Evolutionary conservation across 2,888 invertebrate species (phyloP).

Genomic region (Drosophila koepferae): DNA sequence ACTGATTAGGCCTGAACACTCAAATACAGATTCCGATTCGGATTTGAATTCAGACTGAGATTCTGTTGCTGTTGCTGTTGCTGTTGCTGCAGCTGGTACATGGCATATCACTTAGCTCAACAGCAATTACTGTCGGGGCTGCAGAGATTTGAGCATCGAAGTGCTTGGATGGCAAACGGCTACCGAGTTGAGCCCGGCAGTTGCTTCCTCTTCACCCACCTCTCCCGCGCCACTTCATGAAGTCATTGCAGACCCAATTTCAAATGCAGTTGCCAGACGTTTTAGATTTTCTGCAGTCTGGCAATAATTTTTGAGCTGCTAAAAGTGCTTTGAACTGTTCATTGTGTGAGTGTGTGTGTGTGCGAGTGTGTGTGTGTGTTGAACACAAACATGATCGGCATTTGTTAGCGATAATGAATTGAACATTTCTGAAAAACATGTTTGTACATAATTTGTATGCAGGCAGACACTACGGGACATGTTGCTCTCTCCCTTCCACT

Average conservation of each 20-base stretch:
- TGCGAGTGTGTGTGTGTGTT: conserved; percentile 51
- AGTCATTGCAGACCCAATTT: conserved; percentile 44
- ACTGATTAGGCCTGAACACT: conserved; percentile 34
- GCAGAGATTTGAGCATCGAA: conserved; percentile 23
- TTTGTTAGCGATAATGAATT: conserved; percentile 82
- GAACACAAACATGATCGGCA: conserved; percentile 80
- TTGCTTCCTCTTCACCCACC: conserved; percentile 7
- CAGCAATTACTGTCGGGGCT: conserved; percentile 62
- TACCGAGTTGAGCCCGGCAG: conserved; percentile 56
- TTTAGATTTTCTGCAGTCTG: conserved; percentile 36
- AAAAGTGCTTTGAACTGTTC: conserved; percentile 80
- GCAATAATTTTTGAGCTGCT: conserved; percentile 72
- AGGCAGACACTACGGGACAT: conserved; percentile 57
- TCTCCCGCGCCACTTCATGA: background rate
- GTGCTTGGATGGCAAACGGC: conserved; percentile 55
- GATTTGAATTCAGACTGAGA: conserved; percentile 8
- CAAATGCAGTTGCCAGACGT: conserved; percentile 43
- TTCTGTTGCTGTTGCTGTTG: conserved; percentile 10
- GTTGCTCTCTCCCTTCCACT: conserved; percentile 6
- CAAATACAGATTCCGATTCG: conserved; percentile 11
- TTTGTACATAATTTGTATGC: conserved; percentile 82
- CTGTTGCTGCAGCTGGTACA: conserved; percentile 48
- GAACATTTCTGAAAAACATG: conserved; percentile 81
- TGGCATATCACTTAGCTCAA: conserved; percentile 75
- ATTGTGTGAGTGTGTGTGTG: conserved; percentile 24